These are phyloP conservation scores for Nemapogon koenigi DNA, from an alignment of 2,888 invertebrate species.

Conservation along the genomic window DNA sequence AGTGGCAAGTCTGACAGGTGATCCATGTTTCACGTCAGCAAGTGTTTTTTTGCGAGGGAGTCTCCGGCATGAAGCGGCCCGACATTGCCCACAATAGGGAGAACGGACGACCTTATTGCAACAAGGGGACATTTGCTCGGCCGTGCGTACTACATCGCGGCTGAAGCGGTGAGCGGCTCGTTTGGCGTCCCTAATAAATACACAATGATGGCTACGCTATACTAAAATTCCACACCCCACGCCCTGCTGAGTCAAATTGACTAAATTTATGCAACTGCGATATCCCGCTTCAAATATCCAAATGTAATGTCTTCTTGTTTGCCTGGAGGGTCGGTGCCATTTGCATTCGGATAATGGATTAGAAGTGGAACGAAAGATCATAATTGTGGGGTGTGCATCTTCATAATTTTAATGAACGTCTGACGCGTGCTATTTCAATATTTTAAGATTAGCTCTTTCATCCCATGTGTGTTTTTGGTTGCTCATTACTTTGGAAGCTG, in stretches of 20 bases:
- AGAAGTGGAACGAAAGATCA: slow-evolving; percentile 8
- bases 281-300: slow-evolving; percentile 28
- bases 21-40: too few relatives aligned
- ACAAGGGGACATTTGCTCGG: slow-evolving; percentile 7
- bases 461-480: too few relatives aligned
- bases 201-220: slow-evolving; percentile 8
- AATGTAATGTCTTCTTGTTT: slow-evolving; percentile 41
- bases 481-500: too few relatives aligned
- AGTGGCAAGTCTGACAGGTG: too few relatives aligned
- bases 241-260: slow-evolving; percentile 46
- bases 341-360: slow-evolving; percentile 10
- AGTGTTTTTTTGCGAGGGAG: too few relatives aligned
- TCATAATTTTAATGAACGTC: slow-evolving; percentile 4
- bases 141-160: slow-evolving; percentile 10
- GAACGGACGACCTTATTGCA: slow-evolving; percentile 7
- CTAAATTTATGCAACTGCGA: slow-evolving; percentile 57
- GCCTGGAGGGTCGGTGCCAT: slow-evolving; percentile 3
- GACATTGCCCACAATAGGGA: too few relatives aligned
- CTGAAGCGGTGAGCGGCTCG: slow-evolving; percentile 9
- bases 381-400: slow-evolving; percentile 8
- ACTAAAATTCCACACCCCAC: too few relatives aligned
- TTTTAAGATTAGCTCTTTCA: too few relatives aligned
- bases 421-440: slow-evolving; percentile 3
- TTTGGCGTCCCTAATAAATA: slow-evolving; percentile 9
- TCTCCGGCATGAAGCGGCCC: slow-evolving; percentile 7